Evolutionary conservation across 2,113 vertebrate genomes (phyloP), one percentile per base, ranked within the genome.

Genomic region (zebrafish (Danio rerio)): DNA sequence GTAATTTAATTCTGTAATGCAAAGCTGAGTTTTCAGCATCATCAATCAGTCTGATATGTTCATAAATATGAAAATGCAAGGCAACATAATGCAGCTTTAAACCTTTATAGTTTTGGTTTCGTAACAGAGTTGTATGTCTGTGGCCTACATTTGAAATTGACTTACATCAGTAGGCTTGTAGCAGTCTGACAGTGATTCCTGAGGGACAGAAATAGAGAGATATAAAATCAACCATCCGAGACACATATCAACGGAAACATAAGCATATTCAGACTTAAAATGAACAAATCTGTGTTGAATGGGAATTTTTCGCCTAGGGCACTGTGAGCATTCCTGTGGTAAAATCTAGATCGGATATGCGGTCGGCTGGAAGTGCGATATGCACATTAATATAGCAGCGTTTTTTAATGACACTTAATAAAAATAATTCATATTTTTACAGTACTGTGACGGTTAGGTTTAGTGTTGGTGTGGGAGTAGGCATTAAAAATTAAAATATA

Each of bases 131-230:
- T 59, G 5, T 31, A 6, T 31, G 16, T 9, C 52, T 20, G 16
- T 62, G 21, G 31, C 9, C 47, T 11, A 56, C 16, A 59, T 45
- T 12, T 56, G 43, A 4, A 0, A 0, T 12, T 20, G 87, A 89
- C 82, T 96, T 95, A 96, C 95, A 93, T 96, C 95, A 92, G 95
- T 96, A 85, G 95, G 95, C 92, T 96, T 96, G 91, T 94, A 95
- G 93, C 95, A 96, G 91, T 96, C 95, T 93, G 95, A 93, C 70
- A 96, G 94, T 80, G 95, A 95, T 91, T 95, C 95, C 95, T 96
- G 45, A 63, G 45, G n/a, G 61, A 81, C 15, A 73, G 31, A 80
- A 61, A 71, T 6, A 74, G 7, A 65, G 12, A 49, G 7, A 63
- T 72, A 31, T 31, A 3, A 31, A 2, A 8, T 78, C 18, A 81